Base-by-base conservation (phyloP, 2,888 invertebrate genomes). In the Marasmarcha lunaedactyla region DNA sequence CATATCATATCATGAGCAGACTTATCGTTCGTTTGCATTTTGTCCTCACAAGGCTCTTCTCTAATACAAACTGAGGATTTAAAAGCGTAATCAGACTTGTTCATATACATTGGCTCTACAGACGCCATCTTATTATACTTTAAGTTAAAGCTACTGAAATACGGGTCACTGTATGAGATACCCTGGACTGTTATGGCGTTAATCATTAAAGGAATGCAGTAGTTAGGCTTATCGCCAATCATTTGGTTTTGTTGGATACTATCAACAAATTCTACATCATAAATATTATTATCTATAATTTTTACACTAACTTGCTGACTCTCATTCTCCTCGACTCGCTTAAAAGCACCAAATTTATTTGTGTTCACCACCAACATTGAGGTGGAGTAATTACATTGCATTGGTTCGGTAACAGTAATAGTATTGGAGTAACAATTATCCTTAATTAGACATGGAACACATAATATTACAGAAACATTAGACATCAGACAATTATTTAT, bases 381-480 rank as follows among this genome's bases (percentile, higher is more conserved):
- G 86, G 87, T 86, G 86, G 85, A 74, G 85, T 85, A 59, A 71
- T 79, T 79, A 84, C 81, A 79, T 79, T 81, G 81, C 83, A 83
- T 79, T 78, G 85, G 86, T 85, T 81, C 76, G 78, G 77, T 83
- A 83, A 87, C 87, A 81, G 78, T 83, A 76, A 76, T 68, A 76
- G 79, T 81, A 76, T 73, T 71, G 72, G 76, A 79, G 77, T 83
- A 83, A 83, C 83, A 83, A 83, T 76, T 78, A 83, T 83, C 67
- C 79, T 83, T 84, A 83, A 81, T 86, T 87, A 78, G 69, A 78
- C 66, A 68, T 83, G 87, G 88, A 88, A 88, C 88, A 88, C 88
- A 88, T 81, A 81, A 74, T 81, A 81, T 84, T 84, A 84, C 84
- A 84, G 84, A 84, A 81, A 83, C 79, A 79, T 79, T 76, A 78